Conservation (phyloP, 2,113 vertebrate species). For the Leiothrix lutea region DNA sequence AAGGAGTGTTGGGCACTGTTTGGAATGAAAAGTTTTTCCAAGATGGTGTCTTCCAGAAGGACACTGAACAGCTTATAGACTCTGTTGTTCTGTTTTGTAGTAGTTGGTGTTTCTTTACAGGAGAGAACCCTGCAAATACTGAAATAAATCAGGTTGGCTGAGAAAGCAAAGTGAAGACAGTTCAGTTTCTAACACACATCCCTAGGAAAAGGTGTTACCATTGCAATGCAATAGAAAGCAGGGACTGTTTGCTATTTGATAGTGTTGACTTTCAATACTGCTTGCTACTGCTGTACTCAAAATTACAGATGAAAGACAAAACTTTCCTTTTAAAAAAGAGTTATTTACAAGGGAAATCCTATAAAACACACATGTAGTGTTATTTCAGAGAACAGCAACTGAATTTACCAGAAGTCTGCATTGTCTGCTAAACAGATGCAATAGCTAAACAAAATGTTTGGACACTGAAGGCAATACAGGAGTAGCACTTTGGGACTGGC, state of each 20-base stretch:
- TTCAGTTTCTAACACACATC: neutral
- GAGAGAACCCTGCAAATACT: neutral
- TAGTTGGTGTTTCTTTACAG: neutral
- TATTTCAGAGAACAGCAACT: neutral
- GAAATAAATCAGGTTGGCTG: neutral
- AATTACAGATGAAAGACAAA: neutral
- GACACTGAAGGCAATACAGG: neutral
- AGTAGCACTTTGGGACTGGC: neutral
- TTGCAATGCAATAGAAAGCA: neutral
- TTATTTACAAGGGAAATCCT: neutral
- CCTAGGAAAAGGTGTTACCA: neutral
- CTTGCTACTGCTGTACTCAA: neutral
- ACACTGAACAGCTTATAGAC: neutral
- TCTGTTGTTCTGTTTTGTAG: neutral
- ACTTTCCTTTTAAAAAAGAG: fast-evolving
- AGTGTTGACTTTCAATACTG: neutral
- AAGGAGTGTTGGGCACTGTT: neutral
- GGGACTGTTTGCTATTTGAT: neutral
- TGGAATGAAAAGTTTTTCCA: neutral
- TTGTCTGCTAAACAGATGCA: neutral
- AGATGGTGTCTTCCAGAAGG: neutral
- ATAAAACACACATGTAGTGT: fast-evolving
- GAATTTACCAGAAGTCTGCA: neutral
- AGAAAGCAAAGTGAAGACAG: neutral
- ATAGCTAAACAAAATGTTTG: neutral